Percentiles rank a stretch among this genome's conserved stretches.
These are phyloP conservation scores for Chloromyia formosa DNA, from an alignment of 2,888 invertebrate genomes.

Conservation along the genomic window DNA sequence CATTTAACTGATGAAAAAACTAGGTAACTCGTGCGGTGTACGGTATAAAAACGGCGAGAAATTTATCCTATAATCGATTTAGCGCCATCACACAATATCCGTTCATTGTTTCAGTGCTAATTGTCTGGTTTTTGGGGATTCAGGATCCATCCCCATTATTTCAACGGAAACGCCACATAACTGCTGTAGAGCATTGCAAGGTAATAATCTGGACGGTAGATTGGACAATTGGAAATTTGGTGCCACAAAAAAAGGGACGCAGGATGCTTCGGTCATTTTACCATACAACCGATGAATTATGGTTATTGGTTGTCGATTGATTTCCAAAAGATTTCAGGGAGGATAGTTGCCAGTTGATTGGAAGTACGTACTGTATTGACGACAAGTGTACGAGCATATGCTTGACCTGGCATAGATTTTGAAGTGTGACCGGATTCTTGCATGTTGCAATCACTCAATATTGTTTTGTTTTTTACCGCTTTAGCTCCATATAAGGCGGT, in stretches of 20 bases:
- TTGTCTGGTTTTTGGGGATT: conserved; percentile 60
- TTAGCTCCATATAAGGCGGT: too few relatives aligned
- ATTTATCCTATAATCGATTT: conserved; percentile 64
- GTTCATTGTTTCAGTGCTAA: conserved; percentile 64
- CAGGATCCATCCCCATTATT: conserved; percentile 34
- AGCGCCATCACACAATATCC: conserved; percentile 62
- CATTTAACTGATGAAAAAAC: conserved; percentile 9
- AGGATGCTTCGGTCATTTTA: conserved; percentile 38
- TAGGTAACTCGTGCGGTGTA: conserved; percentile 18
- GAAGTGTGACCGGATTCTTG: neutral
- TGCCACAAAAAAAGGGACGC: neutral
- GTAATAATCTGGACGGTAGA: conserved; percentile 8
- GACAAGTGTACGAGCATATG: neutral
- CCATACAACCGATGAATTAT: conserved; percentile 46
- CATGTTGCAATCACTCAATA: too few relatives aligned
- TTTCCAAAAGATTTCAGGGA: conserved; percentile 24
- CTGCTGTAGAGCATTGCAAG: neutral
- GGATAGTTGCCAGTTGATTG: neutral
- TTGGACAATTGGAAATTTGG: neutral
- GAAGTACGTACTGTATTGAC: too few relatives aligned
- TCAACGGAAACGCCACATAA: conserved; percentile 18
- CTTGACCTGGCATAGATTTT: neutral
- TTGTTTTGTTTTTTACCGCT: too few relatives aligned
- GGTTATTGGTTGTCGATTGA: conserved; percentile 46
- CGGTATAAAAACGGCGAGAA: conserved; percentile 52